Percentiles rank a stretch among this genome's conserved stretches.
These are phyloP conservation scores for Crossaster papposus DNA, from an alignment of 53 echinoderm and acorn worm genomes.

Conservation along the genomic window DNA sequence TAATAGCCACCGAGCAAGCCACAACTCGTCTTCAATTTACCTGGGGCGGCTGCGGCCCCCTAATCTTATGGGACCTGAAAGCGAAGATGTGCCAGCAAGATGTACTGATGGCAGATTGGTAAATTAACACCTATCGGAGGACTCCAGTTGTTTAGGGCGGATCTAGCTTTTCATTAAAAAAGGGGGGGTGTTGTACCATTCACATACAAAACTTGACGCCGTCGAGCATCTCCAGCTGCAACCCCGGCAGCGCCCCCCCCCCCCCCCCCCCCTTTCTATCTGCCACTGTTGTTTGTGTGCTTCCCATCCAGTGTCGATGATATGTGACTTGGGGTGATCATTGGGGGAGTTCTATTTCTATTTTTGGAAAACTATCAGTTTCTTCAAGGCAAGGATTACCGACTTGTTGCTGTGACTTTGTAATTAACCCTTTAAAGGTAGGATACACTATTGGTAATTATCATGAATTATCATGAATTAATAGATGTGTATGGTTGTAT, in stretches of 20 bases:
- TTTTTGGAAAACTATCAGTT: neutral
- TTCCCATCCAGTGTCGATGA: neutral
- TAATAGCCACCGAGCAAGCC: neutral
- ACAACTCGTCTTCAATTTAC: neutral
- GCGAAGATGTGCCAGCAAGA: neutral
- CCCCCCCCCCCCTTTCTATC: too few relatives aligned
- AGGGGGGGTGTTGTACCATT: too few relatives aligned
- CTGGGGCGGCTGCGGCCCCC: neutral
- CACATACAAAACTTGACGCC: too few relatives aligned
- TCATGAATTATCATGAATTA: too few relatives aligned
- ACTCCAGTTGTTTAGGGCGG: neutral
- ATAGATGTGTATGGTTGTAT: too few relatives aligned
- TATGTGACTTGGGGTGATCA: neutral
- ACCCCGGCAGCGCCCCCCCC: too few relatives aligned
- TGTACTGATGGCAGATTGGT: neutral
- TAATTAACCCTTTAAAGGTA: too few relatives aligned
- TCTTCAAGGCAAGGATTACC: neutral
- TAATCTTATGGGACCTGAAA: neutral
- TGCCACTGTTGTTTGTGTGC: too few relatives aligned
- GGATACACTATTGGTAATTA: too few relatives aligned
- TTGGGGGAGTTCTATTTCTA: slow-evolving; percentile 14
- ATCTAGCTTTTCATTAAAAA: too few relatives aligned
- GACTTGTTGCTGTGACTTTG: neutral
- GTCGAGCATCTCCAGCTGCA: too few relatives aligned
- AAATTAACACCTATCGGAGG: slow-evolving; percentile 33